A percentile compares a stretch with the other conserved stretches of the same genome.
phyloP scores from a whole-genome alignment of 1,140 invertebrate species.

The Ceratina calcarata region DNA sequence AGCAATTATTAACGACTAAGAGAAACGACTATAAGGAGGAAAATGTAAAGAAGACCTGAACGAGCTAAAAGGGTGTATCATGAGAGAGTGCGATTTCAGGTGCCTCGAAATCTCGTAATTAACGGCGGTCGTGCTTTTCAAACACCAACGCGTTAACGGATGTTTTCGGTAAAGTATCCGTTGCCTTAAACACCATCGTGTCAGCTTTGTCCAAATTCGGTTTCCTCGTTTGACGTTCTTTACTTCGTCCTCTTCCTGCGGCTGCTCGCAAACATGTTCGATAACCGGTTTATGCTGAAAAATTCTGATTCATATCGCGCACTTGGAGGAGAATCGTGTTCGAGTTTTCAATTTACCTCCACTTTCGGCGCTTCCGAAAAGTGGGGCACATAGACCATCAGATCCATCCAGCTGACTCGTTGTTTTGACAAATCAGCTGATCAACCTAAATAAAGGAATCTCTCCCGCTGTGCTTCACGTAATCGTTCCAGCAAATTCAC shows the following conservation, averaged over 20 bases:
- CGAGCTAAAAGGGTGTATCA: constrained; percentile 75
- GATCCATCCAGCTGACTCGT: constrained; percentile 43
- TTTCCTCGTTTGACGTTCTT: constrained; percentile 33
- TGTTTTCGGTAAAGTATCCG: constrained; percentile 57
- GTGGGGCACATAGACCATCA: constrained; percentile 50
- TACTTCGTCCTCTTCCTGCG: constrained; percentile 52
- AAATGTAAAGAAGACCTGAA: constrained; percentile 59
- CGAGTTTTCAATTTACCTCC: constrained; percentile 17
- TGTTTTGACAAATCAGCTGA: neutral
- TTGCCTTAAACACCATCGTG: constrained; percentile 56
- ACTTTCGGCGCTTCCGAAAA: constrained; percentile 20
- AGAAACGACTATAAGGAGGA: neutral
- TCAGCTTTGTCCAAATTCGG: constrained; percentile 37
- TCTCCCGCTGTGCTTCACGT: neutral
- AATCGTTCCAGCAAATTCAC: neutral
- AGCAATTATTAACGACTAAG: no score
- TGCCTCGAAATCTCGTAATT: constrained; percentile 73
- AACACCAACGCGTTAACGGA: constrained; percentile 60
- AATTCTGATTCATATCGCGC: neutral
- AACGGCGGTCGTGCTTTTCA: constrained; percentile 71
- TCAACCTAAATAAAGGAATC: neutral
- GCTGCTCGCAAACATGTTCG: constrained; percentile 62
- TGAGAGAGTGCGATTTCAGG: constrained; percentile 64
- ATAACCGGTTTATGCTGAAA: constrained; percentile 38
- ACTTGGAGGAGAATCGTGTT: neutral